Base-by-base conservation (phyloP, 2,113 vertebrate species). In the Aphelocoma coerulescens region DNA sequence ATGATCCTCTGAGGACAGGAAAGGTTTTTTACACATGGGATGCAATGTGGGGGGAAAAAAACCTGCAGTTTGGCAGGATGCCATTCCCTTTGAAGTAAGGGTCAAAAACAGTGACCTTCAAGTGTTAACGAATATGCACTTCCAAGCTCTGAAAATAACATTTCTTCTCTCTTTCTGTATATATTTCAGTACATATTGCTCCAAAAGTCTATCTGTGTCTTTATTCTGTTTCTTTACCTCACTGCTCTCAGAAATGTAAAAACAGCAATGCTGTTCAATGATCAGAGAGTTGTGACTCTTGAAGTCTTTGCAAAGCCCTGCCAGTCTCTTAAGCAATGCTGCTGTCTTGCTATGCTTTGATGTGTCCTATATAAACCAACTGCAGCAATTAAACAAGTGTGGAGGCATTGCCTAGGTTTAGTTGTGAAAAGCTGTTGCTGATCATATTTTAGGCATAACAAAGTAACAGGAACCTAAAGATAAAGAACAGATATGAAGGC, bases 71-170 rank as follows among this genome's bases (percentile, higher is more conserved):
- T 87, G 55, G 65, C 85, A 65, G 61, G 30, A 48, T 78, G 66
- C 57, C 77, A 37, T 72, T 72, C 61, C 15, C 52, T 94, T 89
- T 94, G 92, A 94, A 85, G 80, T 83, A 58, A 43, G 22, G 74
- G 48, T 73, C 65, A 82, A 3, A 52, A 87, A 71, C 13, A 35
- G 44, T 72, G 78, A 81, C 78, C 69, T 85, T 82, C 44, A 85
- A 57, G 65, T 88, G 81, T 85, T 89, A 88, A 89, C 11, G 52
- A 79, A 5, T 32, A 49, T 26, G 66, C 39, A 44, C 48, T 75
- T 95, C 74, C 57, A 75, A 65, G 48, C 48, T 89, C 54, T 75
- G 39, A 84, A 94, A 89, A 81, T 23, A 51, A 16, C 1, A 1
- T 69, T 86, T 89, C 55, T 91, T 65, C 66, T 93, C 75, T 72